Evolutionary conservation across 2,113 vertebrate species (phyloP).

Genomic region (Tupaia tana): DNA sequence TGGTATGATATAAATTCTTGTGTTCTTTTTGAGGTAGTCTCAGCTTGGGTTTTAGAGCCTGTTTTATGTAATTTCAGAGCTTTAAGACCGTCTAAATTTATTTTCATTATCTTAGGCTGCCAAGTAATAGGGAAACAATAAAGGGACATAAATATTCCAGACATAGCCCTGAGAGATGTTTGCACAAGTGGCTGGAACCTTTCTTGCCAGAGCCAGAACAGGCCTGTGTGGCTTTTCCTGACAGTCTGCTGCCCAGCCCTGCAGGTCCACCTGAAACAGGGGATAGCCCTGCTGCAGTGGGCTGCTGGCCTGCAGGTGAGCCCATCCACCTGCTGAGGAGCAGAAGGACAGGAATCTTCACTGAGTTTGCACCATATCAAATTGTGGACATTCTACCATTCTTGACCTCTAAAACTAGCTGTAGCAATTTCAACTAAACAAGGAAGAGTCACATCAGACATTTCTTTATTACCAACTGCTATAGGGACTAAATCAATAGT

Average conservation of each 20-base stretch:
- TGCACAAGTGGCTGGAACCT: background rate
- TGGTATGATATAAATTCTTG: background rate
- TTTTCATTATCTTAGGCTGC: background rate
- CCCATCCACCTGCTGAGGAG: background rate
- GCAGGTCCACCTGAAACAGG: background rate
- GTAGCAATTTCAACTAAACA: background rate
- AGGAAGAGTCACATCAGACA: background rate
- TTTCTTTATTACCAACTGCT: background rate
- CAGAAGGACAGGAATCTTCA: background rate
- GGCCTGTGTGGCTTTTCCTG: background rate
- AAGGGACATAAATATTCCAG: background rate
- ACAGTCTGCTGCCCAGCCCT: background rate
- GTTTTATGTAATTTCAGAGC: constrained; percentile 1
- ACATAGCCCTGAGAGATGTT: background rate
- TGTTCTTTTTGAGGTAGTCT: constrained; percentile 44
- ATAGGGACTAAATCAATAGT: background rate
- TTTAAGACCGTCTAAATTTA: background rate
- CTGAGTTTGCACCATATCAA: background rate
- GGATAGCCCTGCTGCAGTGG: background rate
- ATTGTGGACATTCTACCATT: background rate
- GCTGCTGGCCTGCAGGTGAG: background rate
- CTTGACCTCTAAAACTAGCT: background rate
- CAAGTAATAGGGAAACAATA: background rate
- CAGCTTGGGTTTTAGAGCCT: background rate
- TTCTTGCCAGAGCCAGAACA: background rate